phyloP scores from a whole-genome alignment of 2,888 invertebrate species.

The Lepidocyrtoides sp. region DNA sequence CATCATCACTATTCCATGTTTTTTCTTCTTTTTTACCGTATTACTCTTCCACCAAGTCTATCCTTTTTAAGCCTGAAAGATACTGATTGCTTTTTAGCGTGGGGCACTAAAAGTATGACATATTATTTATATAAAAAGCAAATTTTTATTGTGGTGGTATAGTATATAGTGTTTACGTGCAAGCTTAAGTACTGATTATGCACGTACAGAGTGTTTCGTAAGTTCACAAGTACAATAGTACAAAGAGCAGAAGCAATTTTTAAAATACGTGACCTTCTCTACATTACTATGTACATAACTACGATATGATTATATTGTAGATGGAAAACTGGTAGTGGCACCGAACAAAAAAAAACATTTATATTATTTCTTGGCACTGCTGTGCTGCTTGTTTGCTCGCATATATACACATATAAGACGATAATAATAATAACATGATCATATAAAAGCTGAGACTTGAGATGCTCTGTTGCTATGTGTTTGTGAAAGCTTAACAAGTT shows the following conservation, averaged over 20 bases:
- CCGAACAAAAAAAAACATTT: conserved; percentile 38
- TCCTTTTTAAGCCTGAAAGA: background rate
- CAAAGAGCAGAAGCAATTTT: background rate
- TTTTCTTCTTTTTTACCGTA: no score
- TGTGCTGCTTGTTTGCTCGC: conserved; percentile 29
- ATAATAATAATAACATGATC: conserved; percentile 55
- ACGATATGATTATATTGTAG: background rate
- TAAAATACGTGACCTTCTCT: conserved; percentile 69
- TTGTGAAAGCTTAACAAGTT: conserved; percentile 62
- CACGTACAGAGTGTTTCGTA: conserved; percentile 7
- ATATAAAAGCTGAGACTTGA: conserved; percentile 40
- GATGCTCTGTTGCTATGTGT: conserved; percentile 40
- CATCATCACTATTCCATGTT: background rate
- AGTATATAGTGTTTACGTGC: background rate
- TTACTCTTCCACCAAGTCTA: no score
- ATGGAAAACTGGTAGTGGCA: conserved; percentile 66
- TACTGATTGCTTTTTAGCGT: background rate
- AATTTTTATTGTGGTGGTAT: background rate
- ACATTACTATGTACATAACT: background rate
- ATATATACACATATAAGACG: conserved; percentile 5
- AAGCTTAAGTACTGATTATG: background rate
- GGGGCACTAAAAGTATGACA: conserved; percentile 4
- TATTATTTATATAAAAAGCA: background rate
- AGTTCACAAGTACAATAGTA: background rate
- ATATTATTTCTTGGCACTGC: conserved; percentile 21